These are phyloP conservation scores for Poecilia wingei DNA, from an alignment of 2,797 vertebrate genomes.

Conservation along the genomic window DNA sequence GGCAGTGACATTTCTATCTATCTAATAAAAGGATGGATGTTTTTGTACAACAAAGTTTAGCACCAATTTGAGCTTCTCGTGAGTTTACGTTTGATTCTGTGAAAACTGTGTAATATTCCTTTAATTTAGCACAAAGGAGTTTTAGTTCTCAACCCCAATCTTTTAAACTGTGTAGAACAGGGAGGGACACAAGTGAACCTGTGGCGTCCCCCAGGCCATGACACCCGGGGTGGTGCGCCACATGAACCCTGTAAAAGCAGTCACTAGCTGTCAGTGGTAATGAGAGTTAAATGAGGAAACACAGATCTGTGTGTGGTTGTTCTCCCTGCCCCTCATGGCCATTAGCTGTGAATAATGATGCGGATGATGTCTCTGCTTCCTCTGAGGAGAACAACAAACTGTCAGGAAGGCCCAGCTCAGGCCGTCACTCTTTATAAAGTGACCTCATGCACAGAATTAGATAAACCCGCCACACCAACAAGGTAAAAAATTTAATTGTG, in stretches of 20 bases:
- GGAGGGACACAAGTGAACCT: neutral
- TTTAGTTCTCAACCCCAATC: neutral
- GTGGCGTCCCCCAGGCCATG: neutral
- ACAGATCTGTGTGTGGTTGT: constrained; percentile 36
- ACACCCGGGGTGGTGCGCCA: neutral
- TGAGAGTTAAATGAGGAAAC: constrained; percentile 68
- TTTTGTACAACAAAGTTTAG: neutral
- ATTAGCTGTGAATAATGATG: constrained; percentile 73
- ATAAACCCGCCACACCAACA: constrained; percentile 37
- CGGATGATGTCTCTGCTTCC: constrained; percentile 54
- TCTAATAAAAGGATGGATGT: neutral
- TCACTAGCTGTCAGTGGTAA: constrained; percentile 33
- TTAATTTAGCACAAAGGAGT: neutral
- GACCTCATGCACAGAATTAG: constrained; percentile 45
- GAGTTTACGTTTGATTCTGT: neutral
- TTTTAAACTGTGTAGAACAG: neutral
- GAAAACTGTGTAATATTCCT: neutral
- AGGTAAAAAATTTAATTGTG: constrained; percentile 52
- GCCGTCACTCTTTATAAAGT: constrained; percentile 49
- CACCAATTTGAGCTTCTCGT: neutral
- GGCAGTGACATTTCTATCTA: neutral
- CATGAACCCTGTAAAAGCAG: neutral
- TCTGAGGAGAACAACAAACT: constrained; percentile 57
- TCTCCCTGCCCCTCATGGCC: constrained; percentile 46
- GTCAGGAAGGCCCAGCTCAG: constrained; percentile 54